These are phyloP conservation scores for Enteromius mattozi DNA, from an alignment of 2,797 vertebrate genomes.

Conservation along the genomic window DNA sequence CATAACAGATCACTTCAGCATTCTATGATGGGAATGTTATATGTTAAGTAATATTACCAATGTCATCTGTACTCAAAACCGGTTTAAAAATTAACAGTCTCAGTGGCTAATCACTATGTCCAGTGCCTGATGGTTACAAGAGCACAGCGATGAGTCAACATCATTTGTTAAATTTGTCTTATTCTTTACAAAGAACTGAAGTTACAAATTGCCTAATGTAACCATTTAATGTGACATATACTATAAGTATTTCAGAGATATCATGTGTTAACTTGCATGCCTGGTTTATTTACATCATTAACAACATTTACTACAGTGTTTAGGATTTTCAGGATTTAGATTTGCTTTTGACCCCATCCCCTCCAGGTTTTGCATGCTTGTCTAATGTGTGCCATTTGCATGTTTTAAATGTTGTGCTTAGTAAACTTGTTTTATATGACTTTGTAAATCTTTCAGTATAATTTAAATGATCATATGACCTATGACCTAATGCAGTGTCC, in stretches of 20 bases:
- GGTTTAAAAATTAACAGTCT: slow-evolving; percentile 15
- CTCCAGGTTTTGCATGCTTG: slow-evolving; percentile 37
- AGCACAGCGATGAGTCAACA: slow-evolving; percentile 15
- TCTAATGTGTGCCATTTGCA: slow-evolving; percentile 14
- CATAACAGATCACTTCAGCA: slow-evolving; percentile 53
- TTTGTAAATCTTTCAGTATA: not conserved
- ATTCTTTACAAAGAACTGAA: not conserved
- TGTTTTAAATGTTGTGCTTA: slow-evolving; percentile 29
- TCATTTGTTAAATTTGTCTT: slow-evolving; percentile 13
- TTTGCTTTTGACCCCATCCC: slow-evolving; percentile 21
- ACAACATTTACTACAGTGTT: not conserved
- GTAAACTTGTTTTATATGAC: not conserved
- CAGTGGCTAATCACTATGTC: slow-evolving; percentile 14
- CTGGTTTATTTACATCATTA: slow-evolving; percentile 10
- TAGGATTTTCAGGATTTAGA: not conserved
- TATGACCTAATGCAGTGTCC: slow-evolving; percentile 14
- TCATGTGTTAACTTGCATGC: slow-evolving; percentile 24
- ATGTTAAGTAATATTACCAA: slow-evolving; percentile 60
- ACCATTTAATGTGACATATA: not conserved
- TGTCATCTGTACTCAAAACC: slow-evolving; percentile 48
- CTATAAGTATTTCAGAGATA: not conserved
- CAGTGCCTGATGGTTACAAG: not conserved
- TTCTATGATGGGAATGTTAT: slow-evolving; percentile 41
- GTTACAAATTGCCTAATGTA: slow-evolving; percentile 5
- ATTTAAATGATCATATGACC: not conserved